Conservation (phyloP, 2,113 vertebrate genomes). For the Triplophysa siluroides region DNA sequence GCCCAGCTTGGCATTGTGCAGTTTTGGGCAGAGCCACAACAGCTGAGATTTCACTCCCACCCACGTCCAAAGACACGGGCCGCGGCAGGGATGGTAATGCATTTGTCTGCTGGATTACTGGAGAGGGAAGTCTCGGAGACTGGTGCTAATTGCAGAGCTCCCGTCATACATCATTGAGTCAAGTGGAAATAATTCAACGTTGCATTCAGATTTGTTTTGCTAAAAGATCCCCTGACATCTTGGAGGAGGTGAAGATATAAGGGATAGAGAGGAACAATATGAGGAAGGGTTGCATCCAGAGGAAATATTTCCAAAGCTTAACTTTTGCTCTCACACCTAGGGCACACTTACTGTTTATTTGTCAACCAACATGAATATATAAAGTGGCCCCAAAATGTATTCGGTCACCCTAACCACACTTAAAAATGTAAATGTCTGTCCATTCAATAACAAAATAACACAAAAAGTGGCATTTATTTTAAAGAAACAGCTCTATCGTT, state of each 20-base stretch:
- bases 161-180: constrained; percentile 69
- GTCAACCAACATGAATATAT: too few species aligned
- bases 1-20: constrained; percentile 11
- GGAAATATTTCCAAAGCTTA: constrained; percentile 28
- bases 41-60: constrained; percentile 44
- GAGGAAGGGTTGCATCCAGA: background rate
- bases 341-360: too few species aligned
- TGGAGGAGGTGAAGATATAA: constrained; percentile 47
- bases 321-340: background rate
- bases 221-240: constrained; percentile 57
- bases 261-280: constrained; percentile 42
- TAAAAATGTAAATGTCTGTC: background rate
- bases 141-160: constrained; percentile 56
- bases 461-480: background rate
- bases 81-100: constrained; percentile 58
- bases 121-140: constrained; percentile 53
- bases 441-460: background rate
- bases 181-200: constrained; percentile 72
- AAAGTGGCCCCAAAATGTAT: background rate
- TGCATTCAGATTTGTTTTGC: constrained; percentile 69
- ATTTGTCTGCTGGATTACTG: constrained; percentile 62
- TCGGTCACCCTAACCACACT: background rate
- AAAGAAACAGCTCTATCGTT: background rate
- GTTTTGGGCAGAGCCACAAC: constrained; percentile 15
- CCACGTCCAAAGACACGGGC: background rate